Base-by-base conservation (phyloP, 2,113 vertebrate genomes). In the Physeter macrocephalus region DNA sequence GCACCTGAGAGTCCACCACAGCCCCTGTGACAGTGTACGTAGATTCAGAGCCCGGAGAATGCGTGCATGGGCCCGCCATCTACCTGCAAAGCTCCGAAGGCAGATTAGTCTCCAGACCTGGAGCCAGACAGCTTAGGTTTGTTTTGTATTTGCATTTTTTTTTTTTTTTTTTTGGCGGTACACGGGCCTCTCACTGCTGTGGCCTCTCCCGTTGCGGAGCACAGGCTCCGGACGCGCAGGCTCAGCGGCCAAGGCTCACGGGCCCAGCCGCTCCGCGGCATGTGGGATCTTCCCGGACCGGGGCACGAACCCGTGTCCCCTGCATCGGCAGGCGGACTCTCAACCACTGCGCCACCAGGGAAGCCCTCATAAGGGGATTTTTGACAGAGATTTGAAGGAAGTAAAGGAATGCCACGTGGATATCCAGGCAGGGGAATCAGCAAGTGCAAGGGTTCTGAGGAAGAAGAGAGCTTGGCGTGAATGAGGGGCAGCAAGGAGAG, bases 1-100 rank as follows among this genome's bases (percentile, higher is more conserved):
- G 18, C 29, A 27, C 14, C 0, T 43, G 15, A 85, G 34, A 21
- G 20, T 39, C 52, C 13, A 5, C 23, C 27, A 4, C 0, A 18
- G 66, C 25, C 2, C 34, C 31, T 11, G 31, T 11, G 31, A 21
- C 0, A 4, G 5, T 46, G n/a, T 29, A 3, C 0, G 0, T 3
- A 25, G 39, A 0, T 0, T 2, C 23, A 20, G 88, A 31, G 8
- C 17, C 59, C 3, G 4, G 2, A n/a, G 69, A 66, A 13, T 0
- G 31, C 18, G 62, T 11, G 57, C 23, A 1, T 3, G 7, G 11
- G 13, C 34, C 0, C 11, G 34, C 71, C 64, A 39, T 41, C 21
- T 14, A 23, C 43, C 71, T 3, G 41, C 54, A 36, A 85, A 27
- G 12, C 21, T 13, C 25, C 1, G 0, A 25, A 36, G 23, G 34